These are phyloP conservation scores for Diplodus puntazzo DNA, from an alignment of 2,797 vertebrate genomes.

Conservation along the genomic window DNA sequence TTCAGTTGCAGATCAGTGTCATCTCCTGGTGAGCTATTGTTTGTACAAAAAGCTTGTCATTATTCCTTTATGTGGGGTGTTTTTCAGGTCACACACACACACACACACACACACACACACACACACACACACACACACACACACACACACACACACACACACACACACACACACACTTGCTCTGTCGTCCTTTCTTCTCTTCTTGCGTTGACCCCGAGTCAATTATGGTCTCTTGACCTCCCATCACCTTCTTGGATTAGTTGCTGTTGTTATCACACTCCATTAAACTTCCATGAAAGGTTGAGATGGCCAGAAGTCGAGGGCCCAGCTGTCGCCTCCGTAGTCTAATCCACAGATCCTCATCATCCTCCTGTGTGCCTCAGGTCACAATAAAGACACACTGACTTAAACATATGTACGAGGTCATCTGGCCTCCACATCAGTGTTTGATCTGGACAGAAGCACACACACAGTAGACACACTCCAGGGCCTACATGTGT, in stretches of 20 bases:
- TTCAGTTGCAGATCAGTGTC: slow-evolving; percentile 50
- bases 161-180: slow-evolving; percentile 22
- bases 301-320: slow-evolving; percentile 49
- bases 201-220: slow-evolving; percentile 54
- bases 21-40: slow-evolving; percentile 48
- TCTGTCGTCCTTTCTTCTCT: slow-evolving; percentile 24
- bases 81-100: slow-evolving; percentile 18
- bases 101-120: slow-evolving; percentile 11
- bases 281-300: slow-evolving; percentile 71
- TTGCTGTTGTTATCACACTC: slow-evolving; percentile 71
- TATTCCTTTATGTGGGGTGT: slow-evolving; percentile 15
- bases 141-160: slow-evolving; percentile 7
- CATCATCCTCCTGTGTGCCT: slow-evolving; percentile 30
- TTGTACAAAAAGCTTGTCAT: slow-evolving; percentile 28
- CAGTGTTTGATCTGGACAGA: slow-evolving; percentile 14
- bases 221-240: slow-evolving; percentile 71
- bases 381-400: slow-evolving; percentile 21
- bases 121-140: slow-evolving; percentile 13
- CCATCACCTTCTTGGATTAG: slow-evolving; percentile 64
- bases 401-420: slow-evolving; percentile 2
- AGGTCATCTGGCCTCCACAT: slow-evolving; percentile 8
- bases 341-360: slow-evolving; percentile 59
- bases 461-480: not conserved
- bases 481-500: not conserved
- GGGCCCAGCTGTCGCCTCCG: slow-evolving; percentile 69